These are phyloP conservation scores for Ostrea denselamellosa DNA, from an alignment of 1,140 invertebrate genomes.

Conservation along the genomic window DNA sequence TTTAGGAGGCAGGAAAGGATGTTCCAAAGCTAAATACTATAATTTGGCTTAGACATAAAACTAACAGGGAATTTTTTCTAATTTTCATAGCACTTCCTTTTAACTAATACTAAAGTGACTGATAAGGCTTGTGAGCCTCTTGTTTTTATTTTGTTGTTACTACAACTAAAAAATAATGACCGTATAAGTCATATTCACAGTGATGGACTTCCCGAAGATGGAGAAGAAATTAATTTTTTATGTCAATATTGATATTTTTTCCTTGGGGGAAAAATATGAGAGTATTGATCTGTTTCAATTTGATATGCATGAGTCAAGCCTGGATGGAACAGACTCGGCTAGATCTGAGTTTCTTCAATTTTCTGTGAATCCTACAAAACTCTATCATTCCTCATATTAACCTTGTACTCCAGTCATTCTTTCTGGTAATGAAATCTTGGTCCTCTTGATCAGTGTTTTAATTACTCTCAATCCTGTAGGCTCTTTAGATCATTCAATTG, in stretches of 20 bases:
- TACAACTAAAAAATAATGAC: background rate
- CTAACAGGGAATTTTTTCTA: too few species aligned
- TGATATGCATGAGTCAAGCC: slow-evolving; percentile 13
- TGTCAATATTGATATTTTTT: background rate
- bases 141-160: background rate
- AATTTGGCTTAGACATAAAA: too few species aligned
- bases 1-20: too few species aligned
- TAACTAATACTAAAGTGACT: too few species aligned
- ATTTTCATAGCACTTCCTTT: too few species aligned
- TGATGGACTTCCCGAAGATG: background rate
- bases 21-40: too few species aligned
- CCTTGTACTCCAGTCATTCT: background rate
- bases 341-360: background rate
- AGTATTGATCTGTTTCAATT: slow-evolving; percentile 23
- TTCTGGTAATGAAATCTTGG: background rate
- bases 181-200: background rate
- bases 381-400: background rate
- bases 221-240: slow-evolving; percentile 11
- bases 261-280: background rate
- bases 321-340: background rate
- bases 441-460: background rate
- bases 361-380: background rate
- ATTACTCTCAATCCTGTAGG: too few species aligned
- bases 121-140: too few species aligned
- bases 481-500: too few species aligned